Conservation (phyloP, 2,797 vertebrate species). For the Macropus fuliginosus region DNA sequence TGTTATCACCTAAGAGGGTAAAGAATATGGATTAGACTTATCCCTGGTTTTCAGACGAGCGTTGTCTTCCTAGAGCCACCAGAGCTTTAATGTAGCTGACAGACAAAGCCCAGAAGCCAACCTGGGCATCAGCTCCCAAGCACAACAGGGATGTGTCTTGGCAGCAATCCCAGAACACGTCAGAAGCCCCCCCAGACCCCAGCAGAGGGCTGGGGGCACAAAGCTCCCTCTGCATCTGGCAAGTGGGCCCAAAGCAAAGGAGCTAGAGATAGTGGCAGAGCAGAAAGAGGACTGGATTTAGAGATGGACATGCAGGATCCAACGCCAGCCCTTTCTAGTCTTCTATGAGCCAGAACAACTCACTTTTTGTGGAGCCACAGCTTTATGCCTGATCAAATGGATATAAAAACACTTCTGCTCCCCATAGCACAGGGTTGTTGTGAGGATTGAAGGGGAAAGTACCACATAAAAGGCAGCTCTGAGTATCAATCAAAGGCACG, state of each 20-base stretch:
- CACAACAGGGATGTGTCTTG: fast-evolving
- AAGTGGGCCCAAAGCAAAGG: not conserved
- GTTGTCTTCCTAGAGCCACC: slow-evolving; percentile 20
- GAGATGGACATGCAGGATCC: not conserved
- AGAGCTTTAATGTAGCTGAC: not conserved
- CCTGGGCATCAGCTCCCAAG: not conserved
- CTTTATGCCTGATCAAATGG: not conserved
- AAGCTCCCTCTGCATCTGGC: slow-evolving; percentile 5
- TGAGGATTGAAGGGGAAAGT: not conserved
- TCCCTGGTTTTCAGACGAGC: not conserved
- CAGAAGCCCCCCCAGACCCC: no score
- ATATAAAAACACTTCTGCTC: not conserved
- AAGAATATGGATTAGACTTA: not conserved
- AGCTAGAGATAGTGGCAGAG: not conserved
- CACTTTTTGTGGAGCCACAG: not conserved
- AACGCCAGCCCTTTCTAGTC: not conserved
- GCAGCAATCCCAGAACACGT: not conserved
- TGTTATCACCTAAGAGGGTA: slow-evolving; percentile 92
- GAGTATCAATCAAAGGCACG: not conserved
- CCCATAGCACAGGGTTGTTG: not conserved
- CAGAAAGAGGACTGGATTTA: not conserved
- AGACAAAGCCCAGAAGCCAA: not conserved
- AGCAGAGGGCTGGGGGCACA: not conserved
- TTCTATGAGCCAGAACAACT: not conserved
- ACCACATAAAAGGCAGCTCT: not conserved